Evolutionary conservation across 2,797 vertebrate species (phyloP).

Genomic region (Babyrousa celebensis): DNA sequence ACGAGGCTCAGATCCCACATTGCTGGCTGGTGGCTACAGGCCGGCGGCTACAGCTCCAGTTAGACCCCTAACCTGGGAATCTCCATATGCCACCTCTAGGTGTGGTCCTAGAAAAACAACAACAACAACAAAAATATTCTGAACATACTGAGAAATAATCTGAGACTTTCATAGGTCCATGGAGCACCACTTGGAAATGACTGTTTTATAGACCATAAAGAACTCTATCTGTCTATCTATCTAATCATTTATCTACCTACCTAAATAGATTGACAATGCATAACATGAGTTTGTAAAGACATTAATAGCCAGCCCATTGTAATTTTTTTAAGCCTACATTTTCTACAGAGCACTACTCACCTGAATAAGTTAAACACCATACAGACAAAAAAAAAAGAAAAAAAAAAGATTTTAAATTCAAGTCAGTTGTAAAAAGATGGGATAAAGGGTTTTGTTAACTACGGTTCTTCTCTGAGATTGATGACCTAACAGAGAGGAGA

Average conservation of each 20-base stretch:
- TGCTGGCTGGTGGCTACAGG: too few relatives aligned
- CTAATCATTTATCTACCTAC: neutral
- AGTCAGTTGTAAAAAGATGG: neutral
- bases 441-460: neutral
- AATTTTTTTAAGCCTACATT: slow-evolving; percentile 58
- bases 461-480: slow-evolving; percentile 15
- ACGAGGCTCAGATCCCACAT: too few relatives aligned
- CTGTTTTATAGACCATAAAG: neutral
- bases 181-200: neutral
- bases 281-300: neutral
- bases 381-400: neutral
- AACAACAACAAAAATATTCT: neutral
- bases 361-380: neutral
- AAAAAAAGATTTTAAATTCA: slow-evolving; percentile 20
- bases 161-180: neutral
- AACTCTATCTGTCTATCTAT: neutral
- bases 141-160: neutral
- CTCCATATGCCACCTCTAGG: too few relatives aligned
- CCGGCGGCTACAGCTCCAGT: too few relatives aligned
- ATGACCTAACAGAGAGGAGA: neutral
- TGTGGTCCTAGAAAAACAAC: too few relatives aligned
- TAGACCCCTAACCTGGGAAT: too few relatives aligned
- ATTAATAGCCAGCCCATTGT: neutral
- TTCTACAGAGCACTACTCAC: neutral
- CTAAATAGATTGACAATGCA: neutral